phyloP scores from a whole-genome alignment of 2,113 vertebrate species.

The Gnathonemus longibarbis region DNA sequence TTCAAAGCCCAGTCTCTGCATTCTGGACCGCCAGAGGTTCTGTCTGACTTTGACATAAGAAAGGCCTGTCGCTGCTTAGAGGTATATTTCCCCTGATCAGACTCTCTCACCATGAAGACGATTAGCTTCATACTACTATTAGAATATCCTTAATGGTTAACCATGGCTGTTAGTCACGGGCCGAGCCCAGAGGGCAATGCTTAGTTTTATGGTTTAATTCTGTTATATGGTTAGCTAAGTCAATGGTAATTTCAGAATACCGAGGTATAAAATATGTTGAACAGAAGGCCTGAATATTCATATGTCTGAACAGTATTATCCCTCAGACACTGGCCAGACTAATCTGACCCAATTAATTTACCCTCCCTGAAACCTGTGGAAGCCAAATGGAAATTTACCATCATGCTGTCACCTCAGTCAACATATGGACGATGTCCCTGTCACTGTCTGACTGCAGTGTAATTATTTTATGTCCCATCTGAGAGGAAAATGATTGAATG shows the following conservation, averaged over 20 bases:
- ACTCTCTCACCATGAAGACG: background rate
- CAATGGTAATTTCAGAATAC: constrained; percentile 5
- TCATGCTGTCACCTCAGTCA: constrained; percentile 24
- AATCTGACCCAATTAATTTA: constrained; percentile 16
- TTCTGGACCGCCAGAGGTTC: background rate
- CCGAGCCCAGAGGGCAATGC: background rate
- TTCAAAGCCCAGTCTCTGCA: background rate
- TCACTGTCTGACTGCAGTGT: constrained; percentile 17
- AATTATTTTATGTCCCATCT: constrained; percentile 11
- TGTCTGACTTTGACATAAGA: background rate
- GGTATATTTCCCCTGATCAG: background rate
- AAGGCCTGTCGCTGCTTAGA: background rate
- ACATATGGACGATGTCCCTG: constrained; percentile 14
- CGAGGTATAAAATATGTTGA: background rate
- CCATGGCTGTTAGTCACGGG: constrained; percentile 10
- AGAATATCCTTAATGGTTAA: constrained; percentile 2
- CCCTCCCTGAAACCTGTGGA: constrained; percentile 7
- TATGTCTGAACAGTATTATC: constrained; percentile 4
- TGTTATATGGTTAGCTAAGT: background rate
- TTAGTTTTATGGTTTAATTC: constrained; percentile 11
- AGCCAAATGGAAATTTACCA: constrained; percentile 18
- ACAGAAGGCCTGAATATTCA: constrained; percentile 5
- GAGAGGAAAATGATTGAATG: background rate
- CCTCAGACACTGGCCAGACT: background rate
- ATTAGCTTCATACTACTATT: background rate